Evolutionary conservation across 2,888 invertebrate genomes (phyloP).

Genomic region (Anoplius nigerrimus): DNA sequence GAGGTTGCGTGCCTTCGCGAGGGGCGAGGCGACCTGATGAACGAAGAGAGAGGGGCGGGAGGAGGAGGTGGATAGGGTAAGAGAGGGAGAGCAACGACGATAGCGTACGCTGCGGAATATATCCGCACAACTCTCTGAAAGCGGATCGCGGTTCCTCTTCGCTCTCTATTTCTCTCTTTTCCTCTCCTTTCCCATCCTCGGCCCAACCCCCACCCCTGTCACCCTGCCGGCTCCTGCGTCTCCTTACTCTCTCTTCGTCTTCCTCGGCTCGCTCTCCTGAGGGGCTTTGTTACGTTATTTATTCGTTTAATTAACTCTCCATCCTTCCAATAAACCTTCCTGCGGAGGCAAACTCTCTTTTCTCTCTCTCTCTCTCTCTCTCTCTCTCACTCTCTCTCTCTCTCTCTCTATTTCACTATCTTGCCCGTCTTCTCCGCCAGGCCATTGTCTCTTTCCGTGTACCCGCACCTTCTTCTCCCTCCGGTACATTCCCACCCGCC

Average conservation of each 20-base stretch:
- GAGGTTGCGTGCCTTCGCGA: constrained; percentile 32
- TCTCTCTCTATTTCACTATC: neutral
- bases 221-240: constrained; percentile 19
- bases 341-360: constrained; percentile 39
- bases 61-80: constrained; percentile 26
- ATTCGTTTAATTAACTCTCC: constrained; percentile 73
- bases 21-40: neutral
- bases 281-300: constrained; percentile 70
- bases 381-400: neutral
- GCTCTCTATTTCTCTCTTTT: constrained; percentile 13
- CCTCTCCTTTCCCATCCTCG: constrained; percentile 20
- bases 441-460: constrained; percentile 20
- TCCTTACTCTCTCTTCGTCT: constrained; percentile 12
- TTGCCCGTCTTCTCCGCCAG: neutral
- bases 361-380: constrained; percentile 15
- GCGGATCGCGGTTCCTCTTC: constrained; percentile 49
- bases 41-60: constrained; percentile 32
- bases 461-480: constrained; percentile 19
- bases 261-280: constrained; percentile 18
- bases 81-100: constrained; percentile 11
- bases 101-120: constrained; percentile 23
- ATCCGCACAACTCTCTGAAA: constrained; percentile 52
- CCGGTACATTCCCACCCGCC: constrained; percentile 26
- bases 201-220: constrained; percentile 23
- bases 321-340: constrained; percentile 64